Conservation (phyloP, 2,888 invertebrate species). For the Neuroscelio doddi region DNA sequence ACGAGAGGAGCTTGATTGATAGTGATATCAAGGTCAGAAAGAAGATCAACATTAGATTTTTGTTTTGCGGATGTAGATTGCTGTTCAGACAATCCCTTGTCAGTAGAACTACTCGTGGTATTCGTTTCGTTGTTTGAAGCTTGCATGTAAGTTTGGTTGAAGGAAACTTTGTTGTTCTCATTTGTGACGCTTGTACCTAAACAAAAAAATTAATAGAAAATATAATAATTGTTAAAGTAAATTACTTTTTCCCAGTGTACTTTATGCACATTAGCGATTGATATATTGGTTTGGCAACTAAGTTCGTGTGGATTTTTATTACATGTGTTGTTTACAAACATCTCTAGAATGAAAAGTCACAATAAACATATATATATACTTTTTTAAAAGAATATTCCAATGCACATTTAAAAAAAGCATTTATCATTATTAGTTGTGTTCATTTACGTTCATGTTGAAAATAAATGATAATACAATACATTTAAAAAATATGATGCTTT, state of each 20-base stretch:
- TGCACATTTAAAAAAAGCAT: no score
- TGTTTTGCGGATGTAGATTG: slow-evolving; percentile 49
- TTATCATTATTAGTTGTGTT: no score
- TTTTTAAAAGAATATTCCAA: no score
- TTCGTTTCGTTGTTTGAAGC: slow-evolving; percentile 48
- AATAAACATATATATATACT: no score
- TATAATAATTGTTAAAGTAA: slow-evolving; percentile 2
- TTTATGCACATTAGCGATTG: not conserved
- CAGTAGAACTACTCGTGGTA: slow-evolving; percentile 21
- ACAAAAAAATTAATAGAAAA: slow-evolving; percentile 12
- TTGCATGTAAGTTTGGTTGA: slow-evolving; percentile 68
- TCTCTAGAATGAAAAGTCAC: no score
- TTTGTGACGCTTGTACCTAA: slow-evolving; percentile 31
- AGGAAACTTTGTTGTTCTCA: slow-evolving; percentile 46
- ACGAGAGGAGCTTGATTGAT: slow-evolving; percentile 79
- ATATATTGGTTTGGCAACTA: no score
- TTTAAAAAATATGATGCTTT: no score
- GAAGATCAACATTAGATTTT: slow-evolving; percentile 78
- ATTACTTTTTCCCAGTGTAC: no score
- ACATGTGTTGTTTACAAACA: no score
- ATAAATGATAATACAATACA: no score
- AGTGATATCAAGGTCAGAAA: slow-evolving; percentile 85
- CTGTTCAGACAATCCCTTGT: slow-evolving; percentile 33
- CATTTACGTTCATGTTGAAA: no score
- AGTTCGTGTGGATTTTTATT: no score